Evolutionary conservation across 2,797 vertebrate species (phyloP).

Genomic region (Neopelma chrysocephalum): DNA sequence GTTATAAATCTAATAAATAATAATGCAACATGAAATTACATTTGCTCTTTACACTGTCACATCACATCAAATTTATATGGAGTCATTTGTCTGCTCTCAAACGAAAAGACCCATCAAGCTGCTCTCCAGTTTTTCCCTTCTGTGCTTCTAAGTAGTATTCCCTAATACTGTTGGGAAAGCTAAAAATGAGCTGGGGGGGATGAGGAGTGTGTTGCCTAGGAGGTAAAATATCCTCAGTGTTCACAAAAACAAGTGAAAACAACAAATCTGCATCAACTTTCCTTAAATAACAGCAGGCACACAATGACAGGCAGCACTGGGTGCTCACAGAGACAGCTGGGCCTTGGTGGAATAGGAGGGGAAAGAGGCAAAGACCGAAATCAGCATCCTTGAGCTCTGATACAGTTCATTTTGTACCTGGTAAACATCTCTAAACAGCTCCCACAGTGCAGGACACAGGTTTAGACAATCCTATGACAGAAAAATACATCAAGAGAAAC

Average conservation of each 20-base stretch:
- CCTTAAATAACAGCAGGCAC: slow-evolving; percentile 34
- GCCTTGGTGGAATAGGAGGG: background rate
- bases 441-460: rapidly evolving
- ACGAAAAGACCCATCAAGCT: background rate
- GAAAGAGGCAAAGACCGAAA: background rate
- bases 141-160: background rate
- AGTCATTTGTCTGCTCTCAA: slow-evolving; percentile 4
- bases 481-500: background rate
- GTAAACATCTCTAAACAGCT: background rate
- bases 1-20: slow-evolving; percentile 45
- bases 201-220: background rate
- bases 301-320: background rate
- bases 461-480: background rate
- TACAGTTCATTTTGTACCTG: rapidly evolving
- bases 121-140: background rate
- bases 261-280: slow-evolving; percentile 16
- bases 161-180: background rate
- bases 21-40: slow-evolving; percentile 17
- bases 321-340: background rate
- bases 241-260: slow-evolving; percentile 10
- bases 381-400: background rate
- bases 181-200: background rate
- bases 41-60: slow-evolving; percentile 16
- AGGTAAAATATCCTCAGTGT: slow-evolving; percentile 9
- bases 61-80: background rate